Conservation (phyloP, 2,113 vertebrate genomes). For the Pterophyllum scalare region DNA sequence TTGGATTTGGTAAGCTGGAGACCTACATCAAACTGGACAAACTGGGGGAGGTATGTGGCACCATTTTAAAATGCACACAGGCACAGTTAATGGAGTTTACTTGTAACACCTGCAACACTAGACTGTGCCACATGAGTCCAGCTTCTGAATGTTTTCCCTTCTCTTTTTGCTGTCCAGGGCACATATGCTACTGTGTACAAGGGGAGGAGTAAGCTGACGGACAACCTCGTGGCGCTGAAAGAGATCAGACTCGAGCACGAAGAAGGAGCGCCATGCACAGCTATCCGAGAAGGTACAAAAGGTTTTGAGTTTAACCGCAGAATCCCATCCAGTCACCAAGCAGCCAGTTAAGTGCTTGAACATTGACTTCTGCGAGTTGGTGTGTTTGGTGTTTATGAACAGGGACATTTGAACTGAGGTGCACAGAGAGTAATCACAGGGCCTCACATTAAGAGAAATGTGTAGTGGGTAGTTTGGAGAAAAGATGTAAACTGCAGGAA, state of each 20-base stretch:
- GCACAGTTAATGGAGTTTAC: neutral
- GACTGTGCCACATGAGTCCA: neutral
- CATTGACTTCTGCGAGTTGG: neutral
- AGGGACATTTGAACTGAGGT: neutral
- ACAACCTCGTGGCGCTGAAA: conserved; percentile 95
- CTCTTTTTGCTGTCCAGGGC: conserved; percentile 78
- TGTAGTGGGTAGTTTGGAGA: no score
- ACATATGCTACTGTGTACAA: conserved; percentile 97
- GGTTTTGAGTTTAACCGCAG: neutral
- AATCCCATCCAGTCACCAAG: neutral
- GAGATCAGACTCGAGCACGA: conserved; percentile 96
- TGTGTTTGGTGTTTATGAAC: neutral
- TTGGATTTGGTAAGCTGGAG: conserved; percentile 98
- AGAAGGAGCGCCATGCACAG: conserved; percentile 94
- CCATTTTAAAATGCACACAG: neutral
- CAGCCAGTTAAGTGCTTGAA: neutral
- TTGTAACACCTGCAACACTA: neutral
- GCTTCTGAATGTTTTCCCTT: neutral
- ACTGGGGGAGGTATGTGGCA: conserved; percentile 90
- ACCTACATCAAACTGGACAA: conserved; percentile 98
- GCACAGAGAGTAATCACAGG: no score
- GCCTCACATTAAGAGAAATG: no score
- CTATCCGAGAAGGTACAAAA: conserved; percentile 91
- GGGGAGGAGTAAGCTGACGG: conserved; percentile 95
- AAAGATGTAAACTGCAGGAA: no score